Base-by-base conservation (phyloP, 2,797 vertebrate genomes). In the Thamnophis elegans region DNA sequence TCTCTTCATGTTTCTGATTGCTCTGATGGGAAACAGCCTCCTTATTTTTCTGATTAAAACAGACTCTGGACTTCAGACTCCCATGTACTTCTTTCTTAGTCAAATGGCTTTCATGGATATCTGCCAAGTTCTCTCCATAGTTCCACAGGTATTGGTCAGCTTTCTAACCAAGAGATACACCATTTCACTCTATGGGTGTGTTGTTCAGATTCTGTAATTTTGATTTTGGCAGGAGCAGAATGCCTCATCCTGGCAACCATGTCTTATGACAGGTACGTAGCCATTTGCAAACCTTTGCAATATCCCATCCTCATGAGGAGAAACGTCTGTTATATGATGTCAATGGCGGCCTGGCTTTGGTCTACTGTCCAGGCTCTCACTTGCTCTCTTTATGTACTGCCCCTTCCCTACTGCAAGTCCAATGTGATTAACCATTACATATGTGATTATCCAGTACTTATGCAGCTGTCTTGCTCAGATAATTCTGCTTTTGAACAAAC, bases 181-280 rank as follows among this genome's bases (percentile, higher is more conserved):
- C n/a, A 95, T 96, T 89, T 96, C 95, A 10, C 94, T 95, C 87
- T 59, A 36, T 18, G 93, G 93, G 0, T 96, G 96, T 95, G 59
- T 91, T 3, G 8, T 90, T 6, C 96, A 96, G 89, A 93, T 96
- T 60, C 91, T 16, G 3, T 94, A 4, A 93, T 91, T 51, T 88
- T 94, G 18, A 55, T 13, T 8, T 78, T 95, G 0, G 93, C 90
- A 60, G 93, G 93, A 0, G 93, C 94, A 12, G 95, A 96, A 22
- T 94, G 93, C 5, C 92, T 96, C 28, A 87, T 96, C 62, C 89
- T 96, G 36, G 94, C 93, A 22, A 89, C 95, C 68, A 96, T 96
- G 95, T 94, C 95, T 87, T 95, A 95, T 65, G 96, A 96, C 14
- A 91, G 93, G 1, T 96, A 93, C 7, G 88, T 73, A 1, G 65